Base-by-base conservation (phyloP, 2,113 vertebrate species). In the Phrynosoma blainvillii region DNA sequence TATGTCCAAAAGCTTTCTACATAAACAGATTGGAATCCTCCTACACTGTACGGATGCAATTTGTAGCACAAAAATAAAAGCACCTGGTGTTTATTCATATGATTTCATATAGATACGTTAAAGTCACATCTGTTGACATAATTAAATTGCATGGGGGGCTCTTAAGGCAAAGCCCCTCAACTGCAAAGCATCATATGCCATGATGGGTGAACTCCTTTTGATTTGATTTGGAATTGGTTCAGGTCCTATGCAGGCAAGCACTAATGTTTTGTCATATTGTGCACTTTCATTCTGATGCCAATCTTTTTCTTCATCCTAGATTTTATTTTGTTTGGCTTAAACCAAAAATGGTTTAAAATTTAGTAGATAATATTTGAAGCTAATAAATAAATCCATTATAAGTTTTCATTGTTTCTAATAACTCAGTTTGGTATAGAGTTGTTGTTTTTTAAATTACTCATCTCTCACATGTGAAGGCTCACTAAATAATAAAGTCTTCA, bases 21-120 rank as follows among this genome's bases (percentile, higher is more conserved):
- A 84, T 32, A 80, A 85, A 68, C 14, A 87, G 27, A 84, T 21
- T 87, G 87, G 27, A 88, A 82, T 1, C 0, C 0, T 86, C 42
- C 75, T 32, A 68, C 42, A 79, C 4, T 74, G 0, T 82, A n/a
- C n/a, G n/a, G n/a, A n/a, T n/a, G n/a, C n/a, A n/a, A n/a, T n/a
- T n/a, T 87, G 75, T 10, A 85, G 76, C 7, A 16, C 23, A 81
- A 90, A 90, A 91, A 82, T 20, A 84, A 91, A 88, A 3, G 5
- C 86, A 86, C 84, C 59, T 82, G 23, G 0, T 1, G n/a, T 1
- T 79, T 93, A 79, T 42, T 68, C 42, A 68, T 68, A 79, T 27
- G 76, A 54, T 86, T 79, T 78, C 11, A 68, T 70, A 32, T 62
- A 52, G 75, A 54, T 52, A 32, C 40, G 32, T 73, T 92, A 70